A percentile compares a stretch with the other conserved stretches of the same genome.
Conservation (phyloP, 2,888 invertebrate genomes). For the Drosophila fulvimacula region DNA sequence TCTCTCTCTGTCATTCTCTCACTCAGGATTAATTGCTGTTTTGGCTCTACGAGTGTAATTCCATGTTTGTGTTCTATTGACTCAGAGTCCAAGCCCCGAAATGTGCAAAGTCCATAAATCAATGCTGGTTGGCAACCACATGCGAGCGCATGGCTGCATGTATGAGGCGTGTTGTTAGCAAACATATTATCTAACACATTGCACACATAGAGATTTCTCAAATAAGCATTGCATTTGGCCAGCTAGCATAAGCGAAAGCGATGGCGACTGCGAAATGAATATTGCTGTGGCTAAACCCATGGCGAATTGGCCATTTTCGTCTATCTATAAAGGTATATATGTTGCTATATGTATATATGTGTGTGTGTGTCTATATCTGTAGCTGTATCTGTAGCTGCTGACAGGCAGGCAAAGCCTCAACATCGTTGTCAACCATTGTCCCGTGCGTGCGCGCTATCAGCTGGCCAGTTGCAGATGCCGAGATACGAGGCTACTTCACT, state of each 20-base stretch:
- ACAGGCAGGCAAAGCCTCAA: conserved; percentile 34
- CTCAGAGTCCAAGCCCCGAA: conserved; percentile 10
- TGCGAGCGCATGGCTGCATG: background rate
- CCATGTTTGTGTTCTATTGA: conserved; percentile 36
- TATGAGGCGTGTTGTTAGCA: conserved; percentile 47
- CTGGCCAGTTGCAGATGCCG: conserved; percentile 39
- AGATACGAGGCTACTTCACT: conserved; percentile 36
- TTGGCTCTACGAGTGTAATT: background rate
- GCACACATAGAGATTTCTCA: conserved; percentile 33
- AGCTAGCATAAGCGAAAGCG: conserved; percentile 29
- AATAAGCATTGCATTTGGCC: conserved; percentile 51
- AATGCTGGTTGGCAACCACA: conserved; percentile 32
- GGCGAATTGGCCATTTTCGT: conserved; percentile 19
- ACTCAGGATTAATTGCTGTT: background rate
- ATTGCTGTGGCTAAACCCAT: conserved; percentile 16
- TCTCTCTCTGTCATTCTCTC: background rate
- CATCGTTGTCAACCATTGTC: conserved; percentile 63
- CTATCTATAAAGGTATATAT: conserved; percentile 9
- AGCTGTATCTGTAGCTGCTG: conserved; percentile 17
- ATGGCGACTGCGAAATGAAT: conserved; percentile 39
- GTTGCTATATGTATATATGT: too few species aligned
- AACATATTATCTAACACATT: conserved; percentile 54
- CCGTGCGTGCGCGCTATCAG: conserved; percentile 67
- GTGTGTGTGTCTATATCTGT: background rate
- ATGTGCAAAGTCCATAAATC: conserved; percentile 39